phyloP scores from a whole-genome alignment of 2,888 invertebrate species.

The Drosophila neonasuta region DNA sequence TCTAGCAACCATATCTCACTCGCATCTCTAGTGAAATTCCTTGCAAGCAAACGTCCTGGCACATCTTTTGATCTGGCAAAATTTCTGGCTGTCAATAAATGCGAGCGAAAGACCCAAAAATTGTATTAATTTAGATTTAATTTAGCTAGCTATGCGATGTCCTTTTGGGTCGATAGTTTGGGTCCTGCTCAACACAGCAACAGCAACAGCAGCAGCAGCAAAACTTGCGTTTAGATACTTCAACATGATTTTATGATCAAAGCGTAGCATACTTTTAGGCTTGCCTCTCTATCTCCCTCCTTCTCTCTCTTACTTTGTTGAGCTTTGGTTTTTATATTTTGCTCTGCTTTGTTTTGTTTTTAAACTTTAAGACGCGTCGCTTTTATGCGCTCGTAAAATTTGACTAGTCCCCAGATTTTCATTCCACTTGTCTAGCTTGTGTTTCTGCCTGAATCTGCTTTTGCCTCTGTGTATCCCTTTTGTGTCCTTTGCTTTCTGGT shows the following conservation, averaged over 20 bases:
- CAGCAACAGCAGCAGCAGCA: conserved; percentile 13
- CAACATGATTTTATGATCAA: conserved; percentile 61
- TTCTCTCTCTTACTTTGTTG: not conserved
- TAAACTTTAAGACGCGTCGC: conserved; percentile 53
- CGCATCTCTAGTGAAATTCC: conserved; percentile 48
- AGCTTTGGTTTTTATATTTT: conserved; percentile 11
- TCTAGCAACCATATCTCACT: not conserved
- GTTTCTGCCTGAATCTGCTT: not conserved
- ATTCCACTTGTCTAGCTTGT: conserved; percentile 25
- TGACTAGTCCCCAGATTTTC: conserved; percentile 54
- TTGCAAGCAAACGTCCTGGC: conserved; percentile 48
- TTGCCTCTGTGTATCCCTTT: conserved; percentile 16
- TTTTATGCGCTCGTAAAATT: conserved; percentile 55
- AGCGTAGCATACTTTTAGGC: conserved; percentile 44
- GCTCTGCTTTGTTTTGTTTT: conserved; percentile 26
- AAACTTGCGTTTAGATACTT: conserved; percentile 9
- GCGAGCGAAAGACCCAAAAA: conserved; percentile 59
- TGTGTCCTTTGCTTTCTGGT: conserved; percentile 23
- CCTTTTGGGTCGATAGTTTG: conserved; percentile 55
- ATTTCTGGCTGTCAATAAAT: conserved; percentile 65
- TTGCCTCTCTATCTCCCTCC: conserved; percentile 5
- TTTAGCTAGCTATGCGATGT: conserved; percentile 59
- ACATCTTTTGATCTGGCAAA: conserved; percentile 69
- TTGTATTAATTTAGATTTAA: conserved; percentile 75
- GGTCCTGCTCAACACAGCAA: conserved; percentile 21